Base-by-base conservation (phyloP, 2,797 vertebrate genomes). In the Gorsachius magnificus region DNA sequence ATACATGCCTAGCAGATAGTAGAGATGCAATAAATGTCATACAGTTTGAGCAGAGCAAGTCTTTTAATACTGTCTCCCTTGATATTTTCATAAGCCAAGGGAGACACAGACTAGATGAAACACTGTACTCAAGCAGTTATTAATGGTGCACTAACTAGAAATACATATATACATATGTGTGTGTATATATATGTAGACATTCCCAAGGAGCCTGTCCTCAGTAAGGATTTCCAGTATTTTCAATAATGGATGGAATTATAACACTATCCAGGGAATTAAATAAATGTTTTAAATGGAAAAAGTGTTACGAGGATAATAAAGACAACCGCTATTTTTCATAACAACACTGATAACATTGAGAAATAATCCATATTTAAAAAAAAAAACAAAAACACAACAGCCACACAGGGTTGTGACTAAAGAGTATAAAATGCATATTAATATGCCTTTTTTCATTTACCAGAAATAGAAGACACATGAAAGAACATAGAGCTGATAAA, bases 141-240 rank as follows among this genome's bases (percentile, higher is more conserved):
- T 29, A 83, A 58, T 38, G 57, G n/a, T 6, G 83, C 36, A 28
- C 31, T 91, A 61, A 75, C 10, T 90, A n/a, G 53, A 94, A 74
- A 76, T 54, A 33, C 3, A 46, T 1, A 26, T 26, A 12, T n/a
- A 22, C 1, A 3, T 15, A 2, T 25, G 4, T 53, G 15, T 72
- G 41, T 41, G 41, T 41, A 6, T 41, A 2, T 11, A 71, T 4
- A 63, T 2, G 63, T 6, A 80, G 45, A 54, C 16, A n/a, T 54
- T 78, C 77, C 24, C 51, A 83, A 89, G 33, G 36, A 92, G 15
- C 7, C 24, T 46, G 28, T 33, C 35, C 66, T 84, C 41, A 16
- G 19, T 22, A 35, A 58, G 13, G 3, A 68, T 68, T 91, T 64
- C 36, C 65, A 83, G 19, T 65, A 61, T 63, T 94, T 83, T 91